A percentile compares a stretch with the other conserved stretches of the same genome.
Evolutionary conservation across 2,113 vertebrate species (phyloP).

Genomic region (Lathamus discolor): DNA sequence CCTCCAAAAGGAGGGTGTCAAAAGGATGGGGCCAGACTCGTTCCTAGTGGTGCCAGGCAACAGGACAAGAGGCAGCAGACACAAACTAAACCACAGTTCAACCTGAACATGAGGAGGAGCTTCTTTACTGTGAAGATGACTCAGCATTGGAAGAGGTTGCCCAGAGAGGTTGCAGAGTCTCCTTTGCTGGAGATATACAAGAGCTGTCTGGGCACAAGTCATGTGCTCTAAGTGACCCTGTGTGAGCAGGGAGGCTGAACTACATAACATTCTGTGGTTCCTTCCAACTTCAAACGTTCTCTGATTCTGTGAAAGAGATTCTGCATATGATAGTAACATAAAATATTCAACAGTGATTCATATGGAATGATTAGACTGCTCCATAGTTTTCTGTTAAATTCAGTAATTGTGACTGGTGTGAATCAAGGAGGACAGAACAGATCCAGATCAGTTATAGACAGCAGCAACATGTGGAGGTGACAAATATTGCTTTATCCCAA

Average conservation of each 20-base stretch:
- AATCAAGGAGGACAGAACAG: not conserved
- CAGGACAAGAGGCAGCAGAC: not conserved
- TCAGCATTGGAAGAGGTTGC: not conserved
- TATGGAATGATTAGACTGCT: not conserved
- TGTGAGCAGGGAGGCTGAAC: not conserved
- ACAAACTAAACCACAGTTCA: not conserved
- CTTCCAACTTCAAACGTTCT: not conserved
- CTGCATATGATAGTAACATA: not conserved
- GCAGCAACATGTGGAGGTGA: not conserved
- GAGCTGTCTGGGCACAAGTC: not conserved
- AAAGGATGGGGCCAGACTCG: not conserved
- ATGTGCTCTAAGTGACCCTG: not conserved
- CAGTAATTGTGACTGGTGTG: not conserved
- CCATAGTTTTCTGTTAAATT: not conserved
- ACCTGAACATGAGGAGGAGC: not conserved
- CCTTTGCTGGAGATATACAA: not conserved
- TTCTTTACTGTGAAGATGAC: not conserved
- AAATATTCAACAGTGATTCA: not conserved
- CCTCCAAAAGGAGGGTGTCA: not conserved
- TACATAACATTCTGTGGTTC: not conserved
- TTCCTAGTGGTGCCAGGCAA: not conserved
- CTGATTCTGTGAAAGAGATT: not conserved
- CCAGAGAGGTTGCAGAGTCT: not conserved
- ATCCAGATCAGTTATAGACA: not conserved
- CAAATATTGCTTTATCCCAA: not conserved